Base-by-base conservation (phyloP, 2,888 invertebrate genomes). In the Archips xylosteana region DNA sequence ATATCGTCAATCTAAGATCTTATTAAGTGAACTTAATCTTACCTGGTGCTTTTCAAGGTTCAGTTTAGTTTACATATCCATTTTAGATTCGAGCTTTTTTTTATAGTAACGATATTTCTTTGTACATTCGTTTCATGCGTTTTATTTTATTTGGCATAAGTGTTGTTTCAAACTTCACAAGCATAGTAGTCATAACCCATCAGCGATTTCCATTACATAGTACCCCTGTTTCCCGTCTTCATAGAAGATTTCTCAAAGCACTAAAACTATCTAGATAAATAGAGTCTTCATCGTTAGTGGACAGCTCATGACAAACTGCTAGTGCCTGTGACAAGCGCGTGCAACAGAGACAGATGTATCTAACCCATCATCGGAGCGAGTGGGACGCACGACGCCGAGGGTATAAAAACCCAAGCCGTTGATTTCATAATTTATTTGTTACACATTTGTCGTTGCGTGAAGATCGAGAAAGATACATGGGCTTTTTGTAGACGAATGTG, bases 401-500 rank as follows among this genome's bases (percentile, higher is more conserved):
- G 86, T 89, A 92, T 92, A 94, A 94, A 94, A 94, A 94, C 88
- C 79, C 85, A 80, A 85, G 84, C 88, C 88, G 92, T 93, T 94
- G 94, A 93, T 94, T 94, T 93, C 89, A 93, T 94, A 94, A 94
- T 94, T 94, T 94, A 94, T 94, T 92, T 94, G 94, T 94, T 90
- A 93, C 93, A 93, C 92, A 94, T 94, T 94, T 93, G 94, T 94
- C 94, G 94, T 93, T 89, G 91, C 94, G 92, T 94, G 94, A 94
- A 94, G 94, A 94, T 93, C 89, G 86, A 85, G 88, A 84, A 85
- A 92, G 92, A 94, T 93, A 94, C 92, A 92, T 89, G 89, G 86
- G 90, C 91, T 92, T 93, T 94, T 93, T 93, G 92, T 90, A 84
- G 87, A 79, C 87, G 87, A 84, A 89, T 89, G 89, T 88, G 89